A percentile compares a stretch with the other conserved stretches of the same genome.
These are phyloP conservation scores for Hyaena hyaena DNA, from an alignment of 2,113 vertebrate species.

Conservation along the genomic window DNA sequence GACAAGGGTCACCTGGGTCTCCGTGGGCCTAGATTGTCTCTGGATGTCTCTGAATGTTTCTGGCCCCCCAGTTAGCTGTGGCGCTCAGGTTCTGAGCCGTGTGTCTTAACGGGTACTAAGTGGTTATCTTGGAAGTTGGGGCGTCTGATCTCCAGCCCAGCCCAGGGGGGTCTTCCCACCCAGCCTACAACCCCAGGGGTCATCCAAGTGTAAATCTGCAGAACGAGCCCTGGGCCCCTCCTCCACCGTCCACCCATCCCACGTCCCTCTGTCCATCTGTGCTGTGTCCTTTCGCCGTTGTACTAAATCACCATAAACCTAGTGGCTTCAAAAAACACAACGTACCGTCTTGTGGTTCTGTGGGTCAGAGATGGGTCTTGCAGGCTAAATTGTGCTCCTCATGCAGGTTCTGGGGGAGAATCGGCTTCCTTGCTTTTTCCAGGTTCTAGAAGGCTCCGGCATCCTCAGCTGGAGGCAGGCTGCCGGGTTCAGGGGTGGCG, in stretches of 20 bases:
- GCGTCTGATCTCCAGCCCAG: not conserved
- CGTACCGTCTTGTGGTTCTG: accelerated
- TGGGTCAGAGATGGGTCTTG: not conserved
- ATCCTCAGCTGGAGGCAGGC: not conserved
- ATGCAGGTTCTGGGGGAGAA: not conserved
- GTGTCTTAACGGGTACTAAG: not conserved
- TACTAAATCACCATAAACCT: accelerated
- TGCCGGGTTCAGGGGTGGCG: not conserved
- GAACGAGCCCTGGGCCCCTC: not conserved
- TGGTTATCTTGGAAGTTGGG: not conserved
- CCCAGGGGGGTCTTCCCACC: not conserved
- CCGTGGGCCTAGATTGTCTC: not conserved
- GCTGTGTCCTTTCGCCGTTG: no score
- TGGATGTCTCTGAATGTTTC: not conserved
- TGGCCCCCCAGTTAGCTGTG: not conserved
- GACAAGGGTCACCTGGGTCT: not conserved
- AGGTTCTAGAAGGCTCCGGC: not conserved
- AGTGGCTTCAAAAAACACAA: not conserved
- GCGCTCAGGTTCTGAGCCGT: accelerated
- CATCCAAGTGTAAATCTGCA: accelerated
- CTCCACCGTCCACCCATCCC: not conserved
- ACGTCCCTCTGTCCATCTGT: not conserved
- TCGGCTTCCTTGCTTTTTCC: not conserved
- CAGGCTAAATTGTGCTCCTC: not conserved
- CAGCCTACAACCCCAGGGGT: not conserved